Evolutionary conservation across 2,797 vertebrate genomes (phyloP), one percentile per base, ranked within the genome.

Genomic region (Glossophaga mutica): DNA sequence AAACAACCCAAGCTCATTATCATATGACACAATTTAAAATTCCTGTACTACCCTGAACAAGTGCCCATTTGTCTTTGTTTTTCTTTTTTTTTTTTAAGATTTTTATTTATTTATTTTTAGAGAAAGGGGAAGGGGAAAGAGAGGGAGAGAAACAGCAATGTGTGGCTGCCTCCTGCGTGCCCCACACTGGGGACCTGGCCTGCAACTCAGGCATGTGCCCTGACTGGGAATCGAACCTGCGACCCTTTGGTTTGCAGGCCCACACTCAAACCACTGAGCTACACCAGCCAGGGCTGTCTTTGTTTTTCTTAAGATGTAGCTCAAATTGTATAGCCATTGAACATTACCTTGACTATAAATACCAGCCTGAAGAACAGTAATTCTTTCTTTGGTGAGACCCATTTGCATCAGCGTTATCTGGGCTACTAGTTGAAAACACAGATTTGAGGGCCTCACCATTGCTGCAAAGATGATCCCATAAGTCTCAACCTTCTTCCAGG

Each of bases 31-130:
- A 55, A 78, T 87, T 91, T 93, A 76, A 74, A 90, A 87, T 95
- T 73, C 32, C 46, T 78, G 88, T 62, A 71, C 26, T 87, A 16
- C 46, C 37, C 50, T 88, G 29, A 87, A 92, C 22, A 85, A 68
- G 87, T 74, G 70, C 39, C 37, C 0, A 19, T 86, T 65, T 68
- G 12, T 74, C 67, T 57, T 96, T 18, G 34, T 94, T 97, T 91
- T 96, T 94, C 90, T 87, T 90, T 94, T 97, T 91, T 96, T 94
- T 87, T 87, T 90, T n/a, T n/a, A n/a, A n/a, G n/a, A n/a, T n/a
- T n/a, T n/a, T n/a, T n/a, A n/a, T n/a, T n/a, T n/a, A n/a, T n/a
- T n/a, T n/a, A n/a, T n/a, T n/a, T n/a, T n/a, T n/a, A n/a, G n/a
- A n/a, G n/a, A n/a, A n/a, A n/a, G n/a, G n/a, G n/a, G n/a, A n/a